phyloP scores from a whole-genome alignment of 2,888 invertebrate genomes.

The Synergus japonicus region DNA sequence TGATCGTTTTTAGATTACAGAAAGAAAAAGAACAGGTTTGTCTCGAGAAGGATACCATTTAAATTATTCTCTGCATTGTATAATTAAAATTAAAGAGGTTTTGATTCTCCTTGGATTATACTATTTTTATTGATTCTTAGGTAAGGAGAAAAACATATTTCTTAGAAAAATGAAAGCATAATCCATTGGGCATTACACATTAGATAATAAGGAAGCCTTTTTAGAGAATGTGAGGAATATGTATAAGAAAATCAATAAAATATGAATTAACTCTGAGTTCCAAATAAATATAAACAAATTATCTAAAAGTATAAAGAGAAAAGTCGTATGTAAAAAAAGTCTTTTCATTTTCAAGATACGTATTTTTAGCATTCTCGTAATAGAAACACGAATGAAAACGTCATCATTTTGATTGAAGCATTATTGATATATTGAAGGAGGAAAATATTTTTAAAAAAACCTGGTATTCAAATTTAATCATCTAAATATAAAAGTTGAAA shows the following conservation, averaged over 20 bases:
- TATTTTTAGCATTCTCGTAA: too few species aligned
- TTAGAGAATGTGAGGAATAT: not conserved
- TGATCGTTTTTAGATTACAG: too few species aligned
- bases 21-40: too few species aligned
- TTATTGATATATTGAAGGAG: too few species aligned
- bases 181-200: not conserved
- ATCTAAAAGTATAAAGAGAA: not conserved
- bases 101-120: not conserved
- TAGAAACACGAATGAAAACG: too few species aligned
- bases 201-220: not conserved
- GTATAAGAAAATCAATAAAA: not conserved
- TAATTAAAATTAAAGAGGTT: not conserved
- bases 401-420: too few species aligned
- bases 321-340: not conserved
- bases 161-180: conserved; percentile 12
- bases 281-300: not conserved
- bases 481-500: too few species aligned
- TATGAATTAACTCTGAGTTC: not conserved
- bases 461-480: too few species aligned
- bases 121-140: not conserved
- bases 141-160: conserved; percentile 13
- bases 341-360: not conserved
- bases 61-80: not conserved
- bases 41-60: not conserved
- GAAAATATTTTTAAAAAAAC: too few species aligned